Evolutionary conservation across 2,113 vertebrate species (phyloP).

Genomic region (Myiagra hebetior): DNA sequence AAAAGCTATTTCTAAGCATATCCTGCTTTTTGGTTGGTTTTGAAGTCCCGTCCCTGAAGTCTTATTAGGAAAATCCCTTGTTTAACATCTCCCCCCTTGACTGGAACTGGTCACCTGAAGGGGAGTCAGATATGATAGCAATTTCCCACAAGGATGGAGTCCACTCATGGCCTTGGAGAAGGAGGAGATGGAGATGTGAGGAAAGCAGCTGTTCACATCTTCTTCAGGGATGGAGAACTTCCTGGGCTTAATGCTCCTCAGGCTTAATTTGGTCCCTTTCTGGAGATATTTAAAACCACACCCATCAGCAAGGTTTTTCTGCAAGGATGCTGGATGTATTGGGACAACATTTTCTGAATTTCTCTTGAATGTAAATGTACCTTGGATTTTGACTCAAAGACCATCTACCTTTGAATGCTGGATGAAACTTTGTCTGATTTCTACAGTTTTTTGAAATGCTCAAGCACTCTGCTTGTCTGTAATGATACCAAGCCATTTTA

Average conservation of each 20-base stretch:
- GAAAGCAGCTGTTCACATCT: background rate
- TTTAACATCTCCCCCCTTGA: background rate
- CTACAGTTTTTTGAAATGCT: background rate
- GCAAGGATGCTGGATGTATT: background rate
- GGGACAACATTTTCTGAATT: background rate
- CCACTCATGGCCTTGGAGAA: background rate
- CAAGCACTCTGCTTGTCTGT: background rate
- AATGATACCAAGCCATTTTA: background rate
- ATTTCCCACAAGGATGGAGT: background rate
- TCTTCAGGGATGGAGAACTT: background rate
- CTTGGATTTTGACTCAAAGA: background rate
- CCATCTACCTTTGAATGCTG: background rate
- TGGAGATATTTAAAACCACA: background rate
- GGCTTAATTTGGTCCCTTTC: background rate
- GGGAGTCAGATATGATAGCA: rapidly evolving
- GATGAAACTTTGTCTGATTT: background rate
- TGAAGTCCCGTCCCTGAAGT: background rate
- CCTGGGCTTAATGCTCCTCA: background rate
- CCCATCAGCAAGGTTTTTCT: background rate
- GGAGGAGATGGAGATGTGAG: background rate
- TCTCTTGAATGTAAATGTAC: background rate
- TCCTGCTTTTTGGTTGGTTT: background rate
- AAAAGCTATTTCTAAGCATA: background rate
- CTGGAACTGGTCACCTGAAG: background rate
- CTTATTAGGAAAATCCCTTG: background rate